Base-by-base conservation (phyloP, 1,140 invertebrate genomes). In the Spodoptera litura region DNA sequence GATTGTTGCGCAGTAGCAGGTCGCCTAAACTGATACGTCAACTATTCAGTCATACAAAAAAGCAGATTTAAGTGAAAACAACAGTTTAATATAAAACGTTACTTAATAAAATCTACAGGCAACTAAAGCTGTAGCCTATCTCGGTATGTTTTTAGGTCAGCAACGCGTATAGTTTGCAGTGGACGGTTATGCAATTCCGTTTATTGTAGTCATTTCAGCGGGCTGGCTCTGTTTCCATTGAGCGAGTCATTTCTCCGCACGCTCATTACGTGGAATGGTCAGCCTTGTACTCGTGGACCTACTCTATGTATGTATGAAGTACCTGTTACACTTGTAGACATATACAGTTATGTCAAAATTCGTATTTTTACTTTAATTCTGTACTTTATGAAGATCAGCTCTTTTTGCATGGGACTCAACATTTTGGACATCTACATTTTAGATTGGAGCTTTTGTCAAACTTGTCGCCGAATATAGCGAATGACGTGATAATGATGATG, bases 231-330 rank as follows among this genome's bases (percentile, higher is more conserved):
- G 61, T 66, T 79, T 44, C 62, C 78, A 79, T 75, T 75, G 78
- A 75, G 78, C 71, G 71, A 75, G 71, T 79, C 62, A 70, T 79
- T 79, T 75, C 78, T 62, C 62, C 61, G 78, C 64, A 71, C 78
- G 49, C 78, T 79, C 78, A 79, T 79, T 75, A 79, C 71, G 13
- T 31, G 62, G 64, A 79, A 79, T 79, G 71, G 78, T 79, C 72
- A 79, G 78, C 70, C 44, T 10, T 64, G 35, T 61, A 35, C 31
- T 61, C 8, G 35, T 31, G 31, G 52, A 61, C 53, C 3, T 44
- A 75, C 44, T n/a, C 72, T 73, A 61, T 20, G 0, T 61, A 59
- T 51, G 44, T 68, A 52, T 20, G n/a, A 35, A 38, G 38, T 64
- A 72, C 70, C 70, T 72, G 70, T 72, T 72, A 56, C 70, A 58